Percentiles rank a stretch among this genome's conserved stretches.
These are phyloP conservation scores for Phymorhynchus buccinoides DNA, from an alignment of 1,140 invertebrate species.

Conservation along the genomic window DNA sequence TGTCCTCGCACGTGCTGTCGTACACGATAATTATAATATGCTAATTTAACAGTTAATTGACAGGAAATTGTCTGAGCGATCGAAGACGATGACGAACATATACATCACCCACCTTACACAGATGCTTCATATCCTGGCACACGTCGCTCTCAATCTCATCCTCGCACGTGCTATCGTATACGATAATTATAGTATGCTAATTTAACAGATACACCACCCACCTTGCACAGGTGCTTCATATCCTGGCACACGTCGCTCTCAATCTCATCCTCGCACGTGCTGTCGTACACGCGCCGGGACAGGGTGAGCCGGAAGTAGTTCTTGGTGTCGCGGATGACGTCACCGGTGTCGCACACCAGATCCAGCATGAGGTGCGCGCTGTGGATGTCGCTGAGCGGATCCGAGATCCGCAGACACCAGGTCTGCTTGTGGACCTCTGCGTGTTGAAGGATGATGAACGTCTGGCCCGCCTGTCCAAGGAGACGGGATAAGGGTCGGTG, in stretches of 20 bases:
- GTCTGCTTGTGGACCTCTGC: conserved; percentile 42
- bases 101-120: conserved; percentile 26
- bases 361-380: conserved; percentile 54
- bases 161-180: conserved; percentile 56
- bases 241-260: conserved; percentile 42
- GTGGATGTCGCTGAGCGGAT: conserved; percentile 52
- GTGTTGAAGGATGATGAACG: conserved; percentile 56
- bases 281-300: conserved; percentile 50
- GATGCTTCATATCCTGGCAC: conserved; percentile 36
- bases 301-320: conserved; percentile 52
- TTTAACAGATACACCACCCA: not conserved
- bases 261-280: conserved; percentile 56
- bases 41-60: not conserved
- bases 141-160: conserved; percentile 48
- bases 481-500: no score
- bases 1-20: conserved; percentile 57
- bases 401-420: conserved; percentile 49
- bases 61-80: no score
- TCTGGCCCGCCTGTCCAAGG: conserved; percentile 38
- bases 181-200: no score
- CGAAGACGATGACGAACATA: no score
- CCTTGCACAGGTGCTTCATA: conserved; percentile 30
- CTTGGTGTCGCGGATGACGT: conserved; percentile 41
- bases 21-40: no score
- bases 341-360: conserved; percentile 54